Evolutionary conservation across 2,113 vertebrate genomes (phyloP), one percentile per base, ranked within the genome.

Genomic region (Dasyprocta punctata): DNA sequence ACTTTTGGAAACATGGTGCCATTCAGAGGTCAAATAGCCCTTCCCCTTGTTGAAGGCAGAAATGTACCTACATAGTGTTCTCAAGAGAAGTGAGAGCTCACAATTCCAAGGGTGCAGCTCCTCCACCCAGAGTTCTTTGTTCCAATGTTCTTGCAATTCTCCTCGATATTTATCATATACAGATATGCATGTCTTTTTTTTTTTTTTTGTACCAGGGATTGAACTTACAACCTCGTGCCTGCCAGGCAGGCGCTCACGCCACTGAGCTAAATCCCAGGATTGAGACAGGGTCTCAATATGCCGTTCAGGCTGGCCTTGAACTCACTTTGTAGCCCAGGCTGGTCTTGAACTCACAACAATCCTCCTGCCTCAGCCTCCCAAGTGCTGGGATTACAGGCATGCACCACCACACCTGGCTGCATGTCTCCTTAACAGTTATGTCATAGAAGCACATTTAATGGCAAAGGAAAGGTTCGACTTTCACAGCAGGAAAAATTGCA

Each of bases 1-100:
- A 93, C 96, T 89, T 92, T 90, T 97, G 90, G 92, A 87, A 95
- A 94, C 75, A 86, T 28, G 92, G 95, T 58, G 77, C 92, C 97
- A 90, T 94, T 89, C 97, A 86, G 96, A 97, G 96, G 90, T 92
- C 60, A 65, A 49, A 52, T 12, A 54, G 92, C 77, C 71, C 63
- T 88, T 71, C 84, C 89, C 47, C 30, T 41, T 54, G 63, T 13
- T 89, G 54, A 47, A 56, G 38, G 28, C 44, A 33, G 38, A 95
- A 92, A 41, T 20, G 8, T 3, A 22, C 30, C 33, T n/a, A 4
- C 52, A 44, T 20, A 2, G 49, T 36, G 26, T 6, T 0, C 0
- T 60, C 2, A 2, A 10, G 1, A 89, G 13, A 83, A 20, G 52
- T 11, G 0, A 20, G 30, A 49, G 58, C 41, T 52, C 52, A 36